Evolutionary conservation across 2,888 invertebrate genomes (phyloP).

Genomic region (Thyatira batis): DNA sequence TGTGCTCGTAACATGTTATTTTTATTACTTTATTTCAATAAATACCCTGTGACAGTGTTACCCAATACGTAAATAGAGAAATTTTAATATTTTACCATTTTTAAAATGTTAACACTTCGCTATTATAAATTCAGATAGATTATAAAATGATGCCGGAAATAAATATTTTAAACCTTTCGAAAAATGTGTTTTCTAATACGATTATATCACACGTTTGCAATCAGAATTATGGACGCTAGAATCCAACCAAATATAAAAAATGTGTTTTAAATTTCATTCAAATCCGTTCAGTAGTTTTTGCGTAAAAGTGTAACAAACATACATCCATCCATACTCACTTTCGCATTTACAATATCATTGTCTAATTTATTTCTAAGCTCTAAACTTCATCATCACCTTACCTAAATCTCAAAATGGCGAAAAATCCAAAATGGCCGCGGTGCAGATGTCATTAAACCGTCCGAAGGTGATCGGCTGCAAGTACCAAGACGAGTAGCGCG

Average conservation of each 20-base stretch:
- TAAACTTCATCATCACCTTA: not conserved
- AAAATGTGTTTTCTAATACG: not conserved
- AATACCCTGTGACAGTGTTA: not conserved
- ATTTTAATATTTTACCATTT: not conserved
- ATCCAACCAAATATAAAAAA: no score
- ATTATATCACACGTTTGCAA: no score
- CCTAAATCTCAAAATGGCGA: not conserved
- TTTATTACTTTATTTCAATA: not conserved
- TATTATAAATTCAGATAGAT: not conserved
- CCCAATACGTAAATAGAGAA: not conserved
- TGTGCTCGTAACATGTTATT: not conserved
- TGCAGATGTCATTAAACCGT: slow-evolving; percentile 24
- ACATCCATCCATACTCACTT: no score
- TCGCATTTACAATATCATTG: no score
- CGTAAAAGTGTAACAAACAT: no score
- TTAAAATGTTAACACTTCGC: not conserved
- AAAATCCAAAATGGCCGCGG: slow-evolving; percentile 17
- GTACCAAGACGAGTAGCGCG: slow-evolving; percentile 64
- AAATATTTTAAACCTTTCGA: not conserved
- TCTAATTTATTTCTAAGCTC: not conserved
- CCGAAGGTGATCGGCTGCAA: slow-evolving; percentile 33
- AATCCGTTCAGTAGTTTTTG: not conserved
- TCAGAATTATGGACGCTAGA: no score
- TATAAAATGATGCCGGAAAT: not conserved
- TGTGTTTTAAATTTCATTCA: no score